Conservation (phyloP, 2,888 invertebrate species). For the Amphipoea oculea region DNA sequence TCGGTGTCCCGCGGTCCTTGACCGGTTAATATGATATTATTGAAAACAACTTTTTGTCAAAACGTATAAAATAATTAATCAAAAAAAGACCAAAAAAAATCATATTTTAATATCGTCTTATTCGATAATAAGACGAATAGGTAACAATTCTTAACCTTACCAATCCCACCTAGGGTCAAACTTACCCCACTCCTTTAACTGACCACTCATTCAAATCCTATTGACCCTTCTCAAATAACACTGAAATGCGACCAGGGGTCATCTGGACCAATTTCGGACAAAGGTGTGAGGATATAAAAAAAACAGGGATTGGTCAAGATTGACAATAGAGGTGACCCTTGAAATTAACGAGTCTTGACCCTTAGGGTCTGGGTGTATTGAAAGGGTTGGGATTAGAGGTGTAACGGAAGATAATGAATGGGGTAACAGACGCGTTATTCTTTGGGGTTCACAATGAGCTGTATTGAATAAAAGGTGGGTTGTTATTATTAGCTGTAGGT, state of each 20-base stretch:
- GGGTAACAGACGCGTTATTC: constrained; percentile 52
- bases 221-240: constrained; percentile 82
- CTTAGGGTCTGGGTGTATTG: constrained; percentile 72
- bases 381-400: constrained; percentile 82
- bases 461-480: constrained; percentile 46
- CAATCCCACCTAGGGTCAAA: constrained; percentile 61
- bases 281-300: constrained; percentile 79
- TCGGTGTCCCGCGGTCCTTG: too few relatives aligned
- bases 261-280: constrained; percentile 85
- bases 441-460: constrained; percentile 67
- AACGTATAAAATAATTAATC: background rate
- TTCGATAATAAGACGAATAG: background rate
- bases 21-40: background rate
- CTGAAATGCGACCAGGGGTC: constrained; percentile 85
- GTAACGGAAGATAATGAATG: constrained; percentile 71
- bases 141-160: constrained; percentile 39
- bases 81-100: background rate
- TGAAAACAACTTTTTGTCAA: background rate
- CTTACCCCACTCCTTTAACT: constrained; percentile 68
- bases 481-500: constrained; percentile 43
- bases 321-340: constrained; percentile 82
- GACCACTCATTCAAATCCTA: constrained; percentile 75
- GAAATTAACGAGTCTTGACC: constrained; percentile 80
- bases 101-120: background rate
- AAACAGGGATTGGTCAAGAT: constrained; percentile 83